phyloP scores from a whole-genome alignment of 2,797 vertebrate species.

The Gobionotothen gibberifrons region DNA sequence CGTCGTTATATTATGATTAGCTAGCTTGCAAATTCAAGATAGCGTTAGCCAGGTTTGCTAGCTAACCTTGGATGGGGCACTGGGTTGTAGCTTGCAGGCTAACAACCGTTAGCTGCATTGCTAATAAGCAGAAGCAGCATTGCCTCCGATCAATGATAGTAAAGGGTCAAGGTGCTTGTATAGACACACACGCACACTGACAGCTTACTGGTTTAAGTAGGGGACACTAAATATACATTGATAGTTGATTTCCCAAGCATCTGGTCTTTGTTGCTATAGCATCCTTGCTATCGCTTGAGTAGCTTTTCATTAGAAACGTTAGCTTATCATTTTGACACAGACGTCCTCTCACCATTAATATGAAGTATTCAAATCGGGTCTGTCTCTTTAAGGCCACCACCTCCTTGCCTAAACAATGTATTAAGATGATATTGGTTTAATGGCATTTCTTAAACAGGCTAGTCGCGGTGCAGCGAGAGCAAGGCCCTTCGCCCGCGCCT shows the following conservation, averaged over 20 bases:
- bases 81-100: slow-evolving; percentile 54
- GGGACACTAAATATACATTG: background rate
- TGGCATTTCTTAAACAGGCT: slow-evolving; percentile 38
- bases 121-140: slow-evolving; percentile 18
- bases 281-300: slow-evolving; percentile 6
- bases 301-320: slow-evolving; percentile 43
- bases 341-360: slow-evolving; percentile 72
- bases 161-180: slow-evolving; percentile 61
- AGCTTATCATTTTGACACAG: slow-evolving; percentile 59
- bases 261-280: background rate
- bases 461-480: slow-evolving; percentile 24
- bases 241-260: background rate
- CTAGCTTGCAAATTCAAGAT: slow-evolving; percentile 17
- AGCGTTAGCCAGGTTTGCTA: slow-evolving; percentile 38
- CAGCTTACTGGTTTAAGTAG: slow-evolving; percentile 26
- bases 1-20: slow-evolving; percentile 11
- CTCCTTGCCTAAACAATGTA: slow-evolving; percentile 69
- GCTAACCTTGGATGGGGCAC: slow-evolving; percentile 60
- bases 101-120: slow-evolving; percentile 65
- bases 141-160: slow-evolving; percentile 47
- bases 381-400: slow-evolving; percentile 88
- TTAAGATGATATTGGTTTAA: slow-evolving; percentile 66
- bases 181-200: slow-evolving; percentile 22
- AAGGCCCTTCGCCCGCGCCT: slow-evolving; percentile 72
- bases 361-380: slow-evolving; percentile 79